Conservation (phyloP, 2,113 vertebrate species). For the Porphyrio hochstetteri region DNA sequence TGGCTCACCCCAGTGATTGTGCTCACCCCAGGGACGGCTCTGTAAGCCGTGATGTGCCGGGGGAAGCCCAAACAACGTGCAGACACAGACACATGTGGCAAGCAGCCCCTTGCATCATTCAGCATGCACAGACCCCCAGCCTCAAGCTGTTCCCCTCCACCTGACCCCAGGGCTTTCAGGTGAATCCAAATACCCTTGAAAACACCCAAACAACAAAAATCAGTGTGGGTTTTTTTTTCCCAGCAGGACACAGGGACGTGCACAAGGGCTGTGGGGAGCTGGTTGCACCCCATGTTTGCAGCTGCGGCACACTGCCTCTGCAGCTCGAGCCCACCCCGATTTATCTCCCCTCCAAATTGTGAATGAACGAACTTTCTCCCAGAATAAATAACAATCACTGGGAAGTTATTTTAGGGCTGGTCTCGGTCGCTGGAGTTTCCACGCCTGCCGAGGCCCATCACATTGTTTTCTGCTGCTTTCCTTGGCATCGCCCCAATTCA, state of each 20-base stretch:
- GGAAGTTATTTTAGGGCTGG: constrained; percentile 66
- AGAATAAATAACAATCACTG: constrained; percentile 63
- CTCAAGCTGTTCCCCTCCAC: neutral
- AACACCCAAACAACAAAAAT: neutral
- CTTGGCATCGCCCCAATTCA: constrained; percentile 57
- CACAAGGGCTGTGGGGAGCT: rapidly evolving
- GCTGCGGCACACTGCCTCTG: neutral
- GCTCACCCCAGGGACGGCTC: neutral
- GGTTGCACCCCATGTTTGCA: neutral
- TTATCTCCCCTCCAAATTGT: constrained; percentile 46
- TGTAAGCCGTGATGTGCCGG: rapidly evolving
- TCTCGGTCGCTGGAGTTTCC: constrained; percentile 53
- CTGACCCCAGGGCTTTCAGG: neutral
- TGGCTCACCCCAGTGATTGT: neutral
- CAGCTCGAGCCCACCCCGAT: neutral
- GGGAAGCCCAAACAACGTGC: rapidly evolving
- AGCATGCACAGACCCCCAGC: neutral
- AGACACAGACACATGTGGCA: rapidly evolving
- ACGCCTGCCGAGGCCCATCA: constrained; percentile 54
- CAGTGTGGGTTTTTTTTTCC: neutral
- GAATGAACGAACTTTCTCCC: constrained; percentile 66
- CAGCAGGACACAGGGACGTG: neutral
- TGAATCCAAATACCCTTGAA: neutral
- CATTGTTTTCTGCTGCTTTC: constrained; percentile 70
- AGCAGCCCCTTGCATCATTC: neutral